phyloP scores from a whole-genome alignment of 2,113 vertebrate genomes.

The Callorhinus ursinus region DNA sequence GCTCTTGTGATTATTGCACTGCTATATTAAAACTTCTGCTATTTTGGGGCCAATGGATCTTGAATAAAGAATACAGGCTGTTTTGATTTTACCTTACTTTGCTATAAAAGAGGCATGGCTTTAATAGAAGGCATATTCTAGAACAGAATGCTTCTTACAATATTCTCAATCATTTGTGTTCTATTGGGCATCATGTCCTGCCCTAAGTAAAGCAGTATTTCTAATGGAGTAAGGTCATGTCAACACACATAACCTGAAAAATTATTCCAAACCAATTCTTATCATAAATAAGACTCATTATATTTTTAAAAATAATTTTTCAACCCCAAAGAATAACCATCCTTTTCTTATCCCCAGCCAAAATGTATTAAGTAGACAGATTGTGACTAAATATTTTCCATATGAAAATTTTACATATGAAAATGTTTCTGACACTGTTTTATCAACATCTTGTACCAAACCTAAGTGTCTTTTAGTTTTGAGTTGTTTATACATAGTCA shows the following conservation, averaged over 20 bases:
- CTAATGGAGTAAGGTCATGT: neutral
- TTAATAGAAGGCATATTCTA: neutral
- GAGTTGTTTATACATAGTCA: neutral
- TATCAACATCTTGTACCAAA: neutral
- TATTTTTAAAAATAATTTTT: constrained; percentile 6
- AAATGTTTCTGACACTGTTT: neutral
- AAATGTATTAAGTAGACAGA: neutral
- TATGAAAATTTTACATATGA: neutral
- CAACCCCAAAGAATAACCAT: neutral
- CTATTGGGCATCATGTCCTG: neutral
- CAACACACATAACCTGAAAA: neutral
- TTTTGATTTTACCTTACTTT: neutral
- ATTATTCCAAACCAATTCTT: neutral
- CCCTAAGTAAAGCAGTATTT: neutral
- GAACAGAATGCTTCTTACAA: neutral
- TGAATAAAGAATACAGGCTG: neutral
- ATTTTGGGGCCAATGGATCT: neutral
- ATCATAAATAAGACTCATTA: neutral
- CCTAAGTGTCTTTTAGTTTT: neutral
- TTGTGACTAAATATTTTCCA: neutral
- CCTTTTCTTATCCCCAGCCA: neutral
- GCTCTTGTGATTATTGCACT: neutral
- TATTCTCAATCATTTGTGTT: neutral
- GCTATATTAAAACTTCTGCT: neutral
- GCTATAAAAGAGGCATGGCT: neutral